These are phyloP conservation scores for Aphaenogaster floridana DNA, from an alignment of 1,140 invertebrate species.

Conservation along the genomic window DNA sequence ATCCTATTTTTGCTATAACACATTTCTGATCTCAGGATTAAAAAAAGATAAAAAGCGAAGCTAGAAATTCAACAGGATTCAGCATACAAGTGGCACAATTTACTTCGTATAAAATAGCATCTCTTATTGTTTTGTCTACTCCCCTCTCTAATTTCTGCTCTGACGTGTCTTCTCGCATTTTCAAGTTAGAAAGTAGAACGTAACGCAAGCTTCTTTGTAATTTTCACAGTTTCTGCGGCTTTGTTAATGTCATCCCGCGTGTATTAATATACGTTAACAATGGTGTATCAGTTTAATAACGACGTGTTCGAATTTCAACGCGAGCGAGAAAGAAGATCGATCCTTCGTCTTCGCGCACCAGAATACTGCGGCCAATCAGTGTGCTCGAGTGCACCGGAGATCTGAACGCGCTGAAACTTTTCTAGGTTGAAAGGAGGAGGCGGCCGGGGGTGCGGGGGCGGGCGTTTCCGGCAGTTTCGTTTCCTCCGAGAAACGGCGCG, in stretches of 20 bases:
- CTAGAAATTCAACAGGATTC: not conserved
- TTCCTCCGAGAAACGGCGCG: conserved; percentile 47
- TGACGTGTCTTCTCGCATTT: not conserved
- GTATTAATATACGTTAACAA: not conserved
- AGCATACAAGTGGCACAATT: no score
- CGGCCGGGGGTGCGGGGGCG: conserved; percentile 17
- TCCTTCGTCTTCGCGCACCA: not conserved
- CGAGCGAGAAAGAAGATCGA: conserved; percentile 4
- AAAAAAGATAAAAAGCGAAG: not conserved
- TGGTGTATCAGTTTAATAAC: not conserved
- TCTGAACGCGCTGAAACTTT: conserved; percentile 55
- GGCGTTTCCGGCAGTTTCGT: conserved; percentile 65
- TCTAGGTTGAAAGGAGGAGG: conserved; percentile 41
- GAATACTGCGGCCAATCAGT: conserved; percentile 11
- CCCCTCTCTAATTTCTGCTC: not conserved
- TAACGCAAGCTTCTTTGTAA: not conserved
- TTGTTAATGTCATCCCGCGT: not conserved
- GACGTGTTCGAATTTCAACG: conserved; percentile 1
- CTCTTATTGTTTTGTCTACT: not conserved
- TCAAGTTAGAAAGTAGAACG: not conserved
- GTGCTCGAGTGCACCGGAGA: conserved; percentile 26
- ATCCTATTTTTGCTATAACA: not conserved
- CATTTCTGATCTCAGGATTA: not conserved
- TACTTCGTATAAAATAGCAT: not conserved
- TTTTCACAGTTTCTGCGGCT: not conserved